A percentile compares a stretch with the other conserved stretches of the same genome.
Evolutionary conservation across 2,113 vertebrate species (phyloP).

Genomic region (Bucco capensis): DNA sequence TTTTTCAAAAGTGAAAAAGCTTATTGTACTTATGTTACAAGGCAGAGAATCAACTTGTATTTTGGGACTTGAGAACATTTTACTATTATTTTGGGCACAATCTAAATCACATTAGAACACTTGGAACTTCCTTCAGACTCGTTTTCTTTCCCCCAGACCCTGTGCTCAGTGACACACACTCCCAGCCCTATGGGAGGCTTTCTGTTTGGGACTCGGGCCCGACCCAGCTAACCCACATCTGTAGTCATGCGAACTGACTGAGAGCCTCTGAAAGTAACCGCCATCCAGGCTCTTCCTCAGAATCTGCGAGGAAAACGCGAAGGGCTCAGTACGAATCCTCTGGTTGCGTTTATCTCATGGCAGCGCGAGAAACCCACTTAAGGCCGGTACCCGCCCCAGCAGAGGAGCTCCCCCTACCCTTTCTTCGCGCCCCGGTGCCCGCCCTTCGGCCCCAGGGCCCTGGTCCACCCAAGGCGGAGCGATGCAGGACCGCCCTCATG

Average conservation of each 20-base stretch:
- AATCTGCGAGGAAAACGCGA: accelerated
- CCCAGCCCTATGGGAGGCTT: not conserved
- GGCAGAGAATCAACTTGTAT: accelerated
- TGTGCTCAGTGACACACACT: too few species aligned
- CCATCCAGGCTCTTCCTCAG: accelerated
- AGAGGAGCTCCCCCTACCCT: too few species aligned
- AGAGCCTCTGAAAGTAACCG: too few species aligned
- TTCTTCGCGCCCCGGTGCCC: not conserved
- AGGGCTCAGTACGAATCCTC: accelerated
- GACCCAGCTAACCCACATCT: not conserved
- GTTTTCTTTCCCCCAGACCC: not conserved
- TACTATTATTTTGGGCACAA: accelerated
- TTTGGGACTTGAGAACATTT: accelerated
- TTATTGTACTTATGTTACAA: not conserved
- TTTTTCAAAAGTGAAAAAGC: not conserved
- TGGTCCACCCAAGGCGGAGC: too few species aligned
- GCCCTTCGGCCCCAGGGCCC: not conserved
- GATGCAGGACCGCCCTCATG: not conserved
- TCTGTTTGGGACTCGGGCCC: not conserved
- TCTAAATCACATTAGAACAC: accelerated
- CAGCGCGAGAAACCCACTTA: too few species aligned
- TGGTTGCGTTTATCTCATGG: accelerated
- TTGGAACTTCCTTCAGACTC: accelerated
- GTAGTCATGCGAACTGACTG: accelerated
- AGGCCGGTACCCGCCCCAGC: not conserved